phyloP scores from a whole-genome alignment of 2,888 invertebrate genomes.

The Lucinisca nassula region DNA sequence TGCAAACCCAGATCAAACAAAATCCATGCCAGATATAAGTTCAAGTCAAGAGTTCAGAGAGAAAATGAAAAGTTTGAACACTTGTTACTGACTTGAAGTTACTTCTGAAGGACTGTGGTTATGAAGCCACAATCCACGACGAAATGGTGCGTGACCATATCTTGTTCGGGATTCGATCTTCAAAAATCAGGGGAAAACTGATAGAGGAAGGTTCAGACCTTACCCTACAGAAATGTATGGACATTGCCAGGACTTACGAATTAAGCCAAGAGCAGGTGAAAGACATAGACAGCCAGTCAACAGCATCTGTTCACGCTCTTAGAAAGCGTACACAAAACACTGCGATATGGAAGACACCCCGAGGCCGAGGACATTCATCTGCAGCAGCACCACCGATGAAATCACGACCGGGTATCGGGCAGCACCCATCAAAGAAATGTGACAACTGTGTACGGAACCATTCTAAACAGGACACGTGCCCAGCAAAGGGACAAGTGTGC shows the following conservation, averaged over 20 bases:
- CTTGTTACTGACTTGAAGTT: slow-evolving; percentile 56
- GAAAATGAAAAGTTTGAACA: slow-evolving; percentile 47
- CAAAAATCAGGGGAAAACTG: slow-evolving; percentile 50
- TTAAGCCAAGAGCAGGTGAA: slow-evolving; percentile 6
- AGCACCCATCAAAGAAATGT: not conserved
- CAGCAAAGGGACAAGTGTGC: slow-evolving; percentile 45
- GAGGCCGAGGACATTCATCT: not conserved
- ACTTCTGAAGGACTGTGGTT: slow-evolving; percentile 39
- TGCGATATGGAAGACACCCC: not conserved
- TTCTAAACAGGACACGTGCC: slow-evolving; percentile 17
- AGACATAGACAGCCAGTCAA: not conserved
- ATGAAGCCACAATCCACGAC: slow-evolving; percentile 26
- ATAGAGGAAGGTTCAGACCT: slow-evolving; percentile 45
- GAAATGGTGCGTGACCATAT: slow-evolving; percentile 51
- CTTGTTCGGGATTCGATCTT: slow-evolving; percentile 43
- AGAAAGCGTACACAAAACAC: not conserved
- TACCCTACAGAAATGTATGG: slow-evolving; percentile 36
- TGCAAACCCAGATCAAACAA: slow-evolving; percentile 44
- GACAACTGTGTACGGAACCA: slow-evolving; percentile 34
- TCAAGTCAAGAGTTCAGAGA: slow-evolving; percentile 21
- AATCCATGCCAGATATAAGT: slow-evolving; percentile 41
- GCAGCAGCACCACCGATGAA: not conserved
- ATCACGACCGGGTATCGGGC: no score
- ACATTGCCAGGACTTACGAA: slow-evolving; percentile 50
- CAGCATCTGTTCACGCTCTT: not conserved